Conservation (phyloP, 2,797 vertebrate species). For the Danio albolineatus region DNA sequence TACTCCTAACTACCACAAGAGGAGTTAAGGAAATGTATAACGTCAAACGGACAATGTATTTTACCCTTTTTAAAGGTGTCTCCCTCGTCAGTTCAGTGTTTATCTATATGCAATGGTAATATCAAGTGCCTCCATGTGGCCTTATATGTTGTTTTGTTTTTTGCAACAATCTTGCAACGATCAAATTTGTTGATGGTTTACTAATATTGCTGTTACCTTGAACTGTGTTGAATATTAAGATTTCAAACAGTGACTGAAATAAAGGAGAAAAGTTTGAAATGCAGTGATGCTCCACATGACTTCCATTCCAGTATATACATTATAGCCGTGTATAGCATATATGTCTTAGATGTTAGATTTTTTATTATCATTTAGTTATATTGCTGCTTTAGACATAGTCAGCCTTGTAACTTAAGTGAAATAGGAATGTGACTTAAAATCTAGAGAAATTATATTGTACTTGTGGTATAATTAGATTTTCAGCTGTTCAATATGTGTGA, state of each 20-base stretch:
- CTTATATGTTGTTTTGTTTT: slow-evolving; percentile 57
- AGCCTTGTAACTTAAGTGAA: not conserved
- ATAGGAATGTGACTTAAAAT: not conserved
- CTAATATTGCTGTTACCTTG: slow-evolving; percentile 47
- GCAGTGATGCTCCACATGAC: not conserved
- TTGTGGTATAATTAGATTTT: not conserved
- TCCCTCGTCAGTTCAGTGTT: slow-evolving; percentile 65
- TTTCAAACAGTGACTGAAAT: slow-evolving; percentile 79
- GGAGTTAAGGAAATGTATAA: slow-evolving; percentile 69
- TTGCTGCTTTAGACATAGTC: not conserved
- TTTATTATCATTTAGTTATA: not conserved
- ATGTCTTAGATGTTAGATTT: not conserved
- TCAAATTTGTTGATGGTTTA: slow-evolving; percentile 66
- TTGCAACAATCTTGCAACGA: slow-evolving; percentile 66
- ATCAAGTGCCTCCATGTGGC: slow-evolving; percentile 72
- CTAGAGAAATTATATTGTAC: not conserved
- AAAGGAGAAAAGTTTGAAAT: slow-evolving; percentile 65
- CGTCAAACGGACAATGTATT: slow-evolving; percentile 67
- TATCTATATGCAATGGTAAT: slow-evolving; percentile 64
- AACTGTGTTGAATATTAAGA: slow-evolving; percentile 71
- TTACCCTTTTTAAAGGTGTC: slow-evolving; percentile 66
- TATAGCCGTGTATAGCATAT: not conserved
- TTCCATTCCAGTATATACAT: not conserved
- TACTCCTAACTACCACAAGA: slow-evolving; percentile 54
- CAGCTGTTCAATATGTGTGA: not conserved